Evolutionary conservation across 1,140 invertebrate genomes (phyloP).

Genomic region (Bombyx mandarina): DNA sequence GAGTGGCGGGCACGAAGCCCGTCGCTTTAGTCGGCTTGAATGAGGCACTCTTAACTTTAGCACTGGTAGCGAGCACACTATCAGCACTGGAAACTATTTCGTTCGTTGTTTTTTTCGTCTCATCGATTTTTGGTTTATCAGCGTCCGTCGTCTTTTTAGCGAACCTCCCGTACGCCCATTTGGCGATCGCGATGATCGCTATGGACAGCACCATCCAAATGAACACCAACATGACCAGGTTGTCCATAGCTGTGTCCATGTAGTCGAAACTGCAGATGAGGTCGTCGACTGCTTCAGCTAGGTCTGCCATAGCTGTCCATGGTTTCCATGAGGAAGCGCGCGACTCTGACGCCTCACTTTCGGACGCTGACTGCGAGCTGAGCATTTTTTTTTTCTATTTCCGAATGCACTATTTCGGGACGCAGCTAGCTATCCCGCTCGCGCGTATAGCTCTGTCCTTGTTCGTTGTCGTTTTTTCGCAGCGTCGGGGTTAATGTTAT

Average conservation of each 20-base stretch:
- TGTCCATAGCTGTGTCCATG: constrained; percentile 90
- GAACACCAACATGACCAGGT: constrained; percentile 89
- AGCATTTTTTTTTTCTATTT: constrained; percentile 61
- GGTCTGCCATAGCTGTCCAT: constrained; percentile 89
- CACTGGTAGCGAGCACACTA: constrained; percentile 49
- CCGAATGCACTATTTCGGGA: constrained; percentile 52
- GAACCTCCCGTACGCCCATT: constrained; percentile 82
- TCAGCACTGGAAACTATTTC: constrained; percentile 52
- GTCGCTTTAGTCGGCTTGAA: constrained; percentile 48
- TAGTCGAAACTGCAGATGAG: constrained; percentile 90
- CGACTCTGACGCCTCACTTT: constrained; percentile 37
- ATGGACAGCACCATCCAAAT: constrained; percentile 89
- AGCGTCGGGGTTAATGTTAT: constrained; percentile 17
- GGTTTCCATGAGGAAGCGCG: constrained; percentile 69
- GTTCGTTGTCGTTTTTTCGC: constrained; percentile 11
- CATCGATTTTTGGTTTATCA: constrained; percentile 53
- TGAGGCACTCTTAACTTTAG: constrained; percentile 48
- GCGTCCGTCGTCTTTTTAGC: constrained; percentile 54
- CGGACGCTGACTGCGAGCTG: constrained; percentile 52
- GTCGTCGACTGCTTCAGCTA: constrained; percentile 93
- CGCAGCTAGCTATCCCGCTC: constrained; percentile 45
- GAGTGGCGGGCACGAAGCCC: constrained; percentile 77
- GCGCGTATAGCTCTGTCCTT: constrained; percentile 19
- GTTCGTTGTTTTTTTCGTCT: constrained; percentile 53
- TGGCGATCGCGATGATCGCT: constrained; percentile 84